Conservation (phyloP, 1,140 invertebrate genomes). For the Anadara kagoshimensis region DNA sequence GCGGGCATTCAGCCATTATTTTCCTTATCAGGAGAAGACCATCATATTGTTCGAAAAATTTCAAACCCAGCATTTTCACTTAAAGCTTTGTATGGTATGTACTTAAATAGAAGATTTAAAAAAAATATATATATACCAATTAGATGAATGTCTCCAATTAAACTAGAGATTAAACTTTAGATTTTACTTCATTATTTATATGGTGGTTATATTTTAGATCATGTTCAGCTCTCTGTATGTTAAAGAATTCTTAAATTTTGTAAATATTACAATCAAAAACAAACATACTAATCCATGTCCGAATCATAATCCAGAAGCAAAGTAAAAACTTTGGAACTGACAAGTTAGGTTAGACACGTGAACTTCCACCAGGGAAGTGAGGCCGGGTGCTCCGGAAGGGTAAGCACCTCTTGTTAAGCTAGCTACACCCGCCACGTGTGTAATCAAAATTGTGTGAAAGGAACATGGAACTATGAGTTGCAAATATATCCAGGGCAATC, state of each 20-base stretch:
- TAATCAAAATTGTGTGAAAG: too few relatives aligned
- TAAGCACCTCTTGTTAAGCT: too few relatives aligned
- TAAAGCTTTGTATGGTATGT: constrained; percentile 37
- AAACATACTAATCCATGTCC: too few relatives aligned
- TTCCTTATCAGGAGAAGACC: constrained; percentile 40
- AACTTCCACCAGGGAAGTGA: too few relatives aligned
- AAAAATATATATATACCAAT: not conserved
- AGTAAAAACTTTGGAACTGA: too few relatives aligned
- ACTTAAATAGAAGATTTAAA: not conserved
- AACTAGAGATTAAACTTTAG: not conserved
- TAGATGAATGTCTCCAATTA: not conserved
- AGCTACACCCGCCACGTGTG: too few relatives aligned
- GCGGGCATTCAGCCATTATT: constrained; percentile 29
- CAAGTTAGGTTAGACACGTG: too few relatives aligned
- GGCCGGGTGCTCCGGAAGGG: too few relatives aligned
- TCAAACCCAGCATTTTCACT: constrained; percentile 46
- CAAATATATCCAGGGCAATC: too few relatives aligned
- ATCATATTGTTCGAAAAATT: constrained; percentile 44
- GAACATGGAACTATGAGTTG: too few relatives aligned
- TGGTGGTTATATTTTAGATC: not conserved
- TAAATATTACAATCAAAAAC: too few relatives aligned
- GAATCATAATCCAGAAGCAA: too few relatives aligned
- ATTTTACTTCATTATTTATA: not conserved
- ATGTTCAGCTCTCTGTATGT: not conserved
- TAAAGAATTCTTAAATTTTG: not conserved